phyloP scores from a whole-genome alignment of 2,888 invertebrate genomes.

The Drosophila suboccidentalis region DNA sequence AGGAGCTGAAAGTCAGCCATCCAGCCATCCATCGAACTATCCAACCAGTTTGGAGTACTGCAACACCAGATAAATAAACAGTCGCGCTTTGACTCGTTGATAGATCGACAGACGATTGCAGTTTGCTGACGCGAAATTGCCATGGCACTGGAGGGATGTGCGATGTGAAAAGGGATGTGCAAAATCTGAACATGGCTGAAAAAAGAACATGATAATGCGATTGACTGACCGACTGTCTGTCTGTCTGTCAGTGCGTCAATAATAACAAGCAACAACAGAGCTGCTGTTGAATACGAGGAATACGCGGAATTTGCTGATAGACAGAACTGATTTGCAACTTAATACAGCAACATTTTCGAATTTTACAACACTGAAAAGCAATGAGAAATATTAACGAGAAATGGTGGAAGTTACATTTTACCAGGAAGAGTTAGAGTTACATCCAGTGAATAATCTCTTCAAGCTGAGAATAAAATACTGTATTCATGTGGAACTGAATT shows the following conservation, averaged over 20 bases:
- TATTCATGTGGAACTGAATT: background rate
- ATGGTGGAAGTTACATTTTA: background rate
- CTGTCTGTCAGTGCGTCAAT: slow-evolving; percentile 11
- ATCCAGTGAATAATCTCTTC: background rate
- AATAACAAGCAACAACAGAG: slow-evolving; percentile 20
- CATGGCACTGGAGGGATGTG: slow-evolving; percentile 6
- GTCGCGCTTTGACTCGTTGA: slow-evolving; percentile 56
- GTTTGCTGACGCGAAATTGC: slow-evolving; percentile 58
- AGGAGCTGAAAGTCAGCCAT: slow-evolving; percentile 39
- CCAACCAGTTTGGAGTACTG: slow-evolving; percentile 19
- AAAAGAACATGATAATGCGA: slow-evolving; percentile 50
- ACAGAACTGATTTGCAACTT: slow-evolving; percentile 11
- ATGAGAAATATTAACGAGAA: background rate
- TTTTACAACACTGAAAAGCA: background rate
- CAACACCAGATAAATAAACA: slow-evolving; percentile 60
- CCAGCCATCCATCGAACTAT: slow-evolving; percentile 1
- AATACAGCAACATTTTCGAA: slow-evolving; percentile 1
- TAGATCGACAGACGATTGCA: slow-evolving; percentile 72
- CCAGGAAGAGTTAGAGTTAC: background rate
- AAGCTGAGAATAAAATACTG: background rate
- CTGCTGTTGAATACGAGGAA: background rate
- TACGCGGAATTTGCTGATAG: slow-evolving; percentile 5
- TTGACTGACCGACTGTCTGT: slow-evolving; percentile 22
- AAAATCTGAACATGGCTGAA: slow-evolving; percentile 14
- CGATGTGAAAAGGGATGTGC: background rate